phyloP scores from a whole-genome alignment of 2,113 vertebrate genomes.

The Mellivora capensis region DNA sequence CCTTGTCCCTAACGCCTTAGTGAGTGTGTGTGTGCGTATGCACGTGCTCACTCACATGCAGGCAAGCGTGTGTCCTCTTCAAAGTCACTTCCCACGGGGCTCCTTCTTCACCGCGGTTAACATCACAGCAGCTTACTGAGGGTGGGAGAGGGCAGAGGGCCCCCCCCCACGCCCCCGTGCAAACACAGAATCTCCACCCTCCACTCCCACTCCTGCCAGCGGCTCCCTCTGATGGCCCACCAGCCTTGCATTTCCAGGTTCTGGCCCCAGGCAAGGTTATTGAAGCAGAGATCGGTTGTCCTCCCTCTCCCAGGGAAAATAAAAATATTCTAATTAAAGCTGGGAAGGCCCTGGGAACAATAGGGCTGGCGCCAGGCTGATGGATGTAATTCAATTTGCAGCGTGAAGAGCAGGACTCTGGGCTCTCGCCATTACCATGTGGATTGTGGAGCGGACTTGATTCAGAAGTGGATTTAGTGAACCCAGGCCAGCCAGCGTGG shows the following conservation, averaged over 20 bases:
- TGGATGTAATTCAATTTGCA: constrained; percentile 67
- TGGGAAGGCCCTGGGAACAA: constrained; percentile 65
- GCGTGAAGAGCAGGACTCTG: constrained; percentile 41
- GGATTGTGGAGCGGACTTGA: not conserved
- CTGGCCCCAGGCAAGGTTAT: constrained; percentile 72
- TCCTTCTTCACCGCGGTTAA: not conserved
- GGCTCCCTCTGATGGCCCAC: not conserved
- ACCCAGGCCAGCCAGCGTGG: not conserved
- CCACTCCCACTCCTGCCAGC: not conserved
- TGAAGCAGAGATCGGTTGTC: constrained; percentile 46
- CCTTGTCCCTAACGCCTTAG: not conserved
- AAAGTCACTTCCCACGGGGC: constrained; percentile 7
- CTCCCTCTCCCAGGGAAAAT: constrained; percentile 61
- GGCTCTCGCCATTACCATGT: constrained; percentile 27
- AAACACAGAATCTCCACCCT: not conserved
- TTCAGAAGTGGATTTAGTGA: not conserved
- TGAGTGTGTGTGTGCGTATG: not conserved
- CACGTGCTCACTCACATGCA: not conserved
- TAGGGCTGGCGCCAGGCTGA: constrained; percentile 56
- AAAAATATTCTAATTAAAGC: constrained; percentile 76
- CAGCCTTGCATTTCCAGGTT: not conserved
- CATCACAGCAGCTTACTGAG: not conserved
- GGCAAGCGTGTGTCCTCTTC: not conserved
- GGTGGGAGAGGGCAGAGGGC: not conserved
- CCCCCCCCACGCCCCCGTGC: accelerated